Evolutionary conservation across 2,113 vertebrate genomes (phyloP).

Genomic region (Amblyornis subalaris): DNA sequence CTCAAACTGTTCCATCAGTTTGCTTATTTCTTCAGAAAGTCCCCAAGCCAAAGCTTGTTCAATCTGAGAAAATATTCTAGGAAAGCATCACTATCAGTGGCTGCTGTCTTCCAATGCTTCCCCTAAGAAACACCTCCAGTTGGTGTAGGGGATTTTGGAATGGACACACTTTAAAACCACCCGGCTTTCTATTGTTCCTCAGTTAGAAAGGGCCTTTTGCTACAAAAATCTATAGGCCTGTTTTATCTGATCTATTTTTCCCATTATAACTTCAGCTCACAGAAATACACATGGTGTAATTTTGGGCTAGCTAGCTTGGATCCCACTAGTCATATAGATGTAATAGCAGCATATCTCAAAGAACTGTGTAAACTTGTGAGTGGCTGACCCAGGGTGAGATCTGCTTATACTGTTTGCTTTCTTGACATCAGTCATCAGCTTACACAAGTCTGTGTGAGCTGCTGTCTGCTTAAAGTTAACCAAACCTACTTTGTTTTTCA

Average conservation of each 20-base stretch:
- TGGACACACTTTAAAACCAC: not conserved
- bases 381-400: not conserved
- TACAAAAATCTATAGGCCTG: not conserved
- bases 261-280: not conserved
- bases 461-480: not conserved
- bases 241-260: not conserved
- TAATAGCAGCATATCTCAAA: not conserved
- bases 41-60: not conserved
- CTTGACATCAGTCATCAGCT: not conserved
- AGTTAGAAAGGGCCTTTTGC: not conserved
- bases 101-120: not conserved
- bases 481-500: not conserved
- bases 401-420: not conserved
- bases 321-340: not conserved
- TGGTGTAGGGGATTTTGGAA: not conserved
- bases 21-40: not conserved
- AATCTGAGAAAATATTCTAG: not conserved
- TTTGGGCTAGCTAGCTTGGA: not conserved
- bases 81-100: not conserved
- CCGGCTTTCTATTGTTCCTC: not conserved
- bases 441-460: not conserved
- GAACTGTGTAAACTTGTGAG: not conserved
- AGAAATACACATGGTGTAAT: not conserved
- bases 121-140: not conserved
- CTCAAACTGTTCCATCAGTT: not conserved